Conservation (phyloP, 2,797 vertebrate genomes). For the Pyrocephalus nanus region DNA sequence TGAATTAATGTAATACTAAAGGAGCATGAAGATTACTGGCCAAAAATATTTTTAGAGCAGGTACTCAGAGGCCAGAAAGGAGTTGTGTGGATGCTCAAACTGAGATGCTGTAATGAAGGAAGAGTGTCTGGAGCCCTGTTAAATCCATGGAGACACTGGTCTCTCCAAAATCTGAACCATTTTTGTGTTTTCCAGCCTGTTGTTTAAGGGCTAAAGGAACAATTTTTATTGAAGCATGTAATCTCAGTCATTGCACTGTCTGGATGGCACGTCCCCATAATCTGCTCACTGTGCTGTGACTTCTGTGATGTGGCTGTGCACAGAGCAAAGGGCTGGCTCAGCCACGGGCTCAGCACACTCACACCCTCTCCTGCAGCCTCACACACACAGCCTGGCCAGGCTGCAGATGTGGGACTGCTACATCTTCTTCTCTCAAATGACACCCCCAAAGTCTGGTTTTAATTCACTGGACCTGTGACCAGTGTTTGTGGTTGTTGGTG, state of each 20-base stretch:
- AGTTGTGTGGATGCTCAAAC: not conserved
- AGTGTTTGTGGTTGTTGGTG: accelerated
- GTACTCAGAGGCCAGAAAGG: not conserved
- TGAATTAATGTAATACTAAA: conserved; percentile 3
- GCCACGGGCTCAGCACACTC: not conserved
- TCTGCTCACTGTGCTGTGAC: not conserved
- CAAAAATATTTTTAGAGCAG: not conserved
- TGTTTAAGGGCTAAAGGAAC: not conserved
- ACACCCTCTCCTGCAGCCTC: not conserved
- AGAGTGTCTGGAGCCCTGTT: not conserved
- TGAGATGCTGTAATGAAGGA: not conserved
- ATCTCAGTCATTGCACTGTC: not conserved
- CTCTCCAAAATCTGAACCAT: not conserved
- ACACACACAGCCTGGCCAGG: not conserved
- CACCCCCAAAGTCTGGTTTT: not conserved
- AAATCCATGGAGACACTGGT: not conserved
- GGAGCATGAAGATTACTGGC: not conserved
- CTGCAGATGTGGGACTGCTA: not conserved
- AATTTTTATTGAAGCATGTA: not conserved
- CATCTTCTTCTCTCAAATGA: not conserved
- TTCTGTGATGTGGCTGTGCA: not conserved
- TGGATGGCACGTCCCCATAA: not conserved
- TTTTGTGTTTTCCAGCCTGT: not conserved
- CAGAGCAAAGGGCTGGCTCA: accelerated
- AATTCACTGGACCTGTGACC: not conserved